These are phyloP conservation scores for Azemiops feae DNA, from an alignment of 2,113 vertebrate species.

Conservation along the genomic window DNA sequence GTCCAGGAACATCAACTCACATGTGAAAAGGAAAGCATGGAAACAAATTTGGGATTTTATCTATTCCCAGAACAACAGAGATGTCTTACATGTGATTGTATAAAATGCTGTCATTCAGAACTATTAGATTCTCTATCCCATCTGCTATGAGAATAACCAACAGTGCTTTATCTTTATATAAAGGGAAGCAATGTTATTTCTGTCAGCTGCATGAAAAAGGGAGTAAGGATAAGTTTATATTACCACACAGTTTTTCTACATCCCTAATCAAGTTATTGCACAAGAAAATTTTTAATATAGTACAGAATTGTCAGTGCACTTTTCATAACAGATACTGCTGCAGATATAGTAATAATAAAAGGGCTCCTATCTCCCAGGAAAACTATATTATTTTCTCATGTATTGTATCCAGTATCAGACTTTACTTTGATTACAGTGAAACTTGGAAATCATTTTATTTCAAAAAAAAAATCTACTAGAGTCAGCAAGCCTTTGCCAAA, in stretches of 20 bases:
- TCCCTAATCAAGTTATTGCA: slow-evolving; percentile 11
- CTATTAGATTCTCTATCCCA: not conserved
- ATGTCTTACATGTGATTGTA: not conserved
- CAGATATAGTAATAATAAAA: not conserved
- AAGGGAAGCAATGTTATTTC: not conserved
- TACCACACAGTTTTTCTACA: not conserved
- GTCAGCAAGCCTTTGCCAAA: not conserved
- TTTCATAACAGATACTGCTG: slow-evolving; percentile 2
- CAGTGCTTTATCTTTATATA: not conserved
- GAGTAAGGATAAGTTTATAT: not conserved
- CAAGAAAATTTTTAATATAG: not conserved
- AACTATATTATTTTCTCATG: slow-evolving; percentile 12
- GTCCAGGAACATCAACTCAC: not conserved
- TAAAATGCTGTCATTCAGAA: slow-evolving; percentile 13
- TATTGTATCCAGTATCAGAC: not conserved
- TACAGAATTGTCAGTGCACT: slow-evolving; percentile 18
- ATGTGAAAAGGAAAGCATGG: not conserved
- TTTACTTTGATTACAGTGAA: not conserved
- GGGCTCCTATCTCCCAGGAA: not conserved
- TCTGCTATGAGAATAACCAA: slow-evolving; percentile 4
- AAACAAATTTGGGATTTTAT: not conserved
- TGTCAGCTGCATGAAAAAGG: not conserved
- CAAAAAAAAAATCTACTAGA: not conserved
- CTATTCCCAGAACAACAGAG: not conserved
- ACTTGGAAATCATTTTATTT: not conserved